These are phyloP conservation scores for Nesoenas mayeri DNA, from an alignment of 2,113 vertebrate genomes.

Conservation along the genomic window DNA sequence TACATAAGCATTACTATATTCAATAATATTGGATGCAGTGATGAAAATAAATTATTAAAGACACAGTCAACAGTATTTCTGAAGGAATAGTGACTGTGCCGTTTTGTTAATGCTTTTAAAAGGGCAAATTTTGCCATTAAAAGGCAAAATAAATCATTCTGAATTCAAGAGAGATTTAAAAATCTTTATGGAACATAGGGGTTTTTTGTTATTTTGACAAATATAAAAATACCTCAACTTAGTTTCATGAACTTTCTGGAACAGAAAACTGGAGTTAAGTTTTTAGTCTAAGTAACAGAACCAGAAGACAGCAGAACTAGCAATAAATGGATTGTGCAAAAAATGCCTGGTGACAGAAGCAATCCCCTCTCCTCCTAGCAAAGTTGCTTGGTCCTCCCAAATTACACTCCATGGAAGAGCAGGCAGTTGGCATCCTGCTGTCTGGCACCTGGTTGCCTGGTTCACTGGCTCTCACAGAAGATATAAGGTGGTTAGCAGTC, in stretches of 20 bases:
- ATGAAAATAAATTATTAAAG: conserved; percentile 27
- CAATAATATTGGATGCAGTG: neutral
- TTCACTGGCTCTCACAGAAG: neutral
- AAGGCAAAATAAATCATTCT: neutral
- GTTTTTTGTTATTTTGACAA: neutral
- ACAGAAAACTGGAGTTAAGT: neutral
- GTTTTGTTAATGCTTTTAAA: neutral
- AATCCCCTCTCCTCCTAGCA: neutral
- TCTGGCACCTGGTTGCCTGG: neutral
- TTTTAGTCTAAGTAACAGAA: neutral
- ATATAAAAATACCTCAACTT: neutral
- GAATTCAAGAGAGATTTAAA: neutral
- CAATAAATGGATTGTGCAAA: neutral
- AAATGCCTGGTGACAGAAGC: neutral
- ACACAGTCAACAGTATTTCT: neutral
- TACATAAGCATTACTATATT: conserved; percentile 18
- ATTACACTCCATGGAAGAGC: neutral
- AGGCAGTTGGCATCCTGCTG: neutral
- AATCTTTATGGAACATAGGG: neutral
- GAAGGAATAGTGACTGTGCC: neutral
- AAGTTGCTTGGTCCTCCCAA: neutral
- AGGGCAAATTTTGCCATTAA: neutral
- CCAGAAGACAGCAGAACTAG: rapidly evolving
- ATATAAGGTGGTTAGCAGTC: neutral
- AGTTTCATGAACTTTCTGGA: neutral